Evolutionary conservation across 2,797 vertebrate genomes (phyloP).

Genomic region (Pantherophis alleghaniensis): DNA sequence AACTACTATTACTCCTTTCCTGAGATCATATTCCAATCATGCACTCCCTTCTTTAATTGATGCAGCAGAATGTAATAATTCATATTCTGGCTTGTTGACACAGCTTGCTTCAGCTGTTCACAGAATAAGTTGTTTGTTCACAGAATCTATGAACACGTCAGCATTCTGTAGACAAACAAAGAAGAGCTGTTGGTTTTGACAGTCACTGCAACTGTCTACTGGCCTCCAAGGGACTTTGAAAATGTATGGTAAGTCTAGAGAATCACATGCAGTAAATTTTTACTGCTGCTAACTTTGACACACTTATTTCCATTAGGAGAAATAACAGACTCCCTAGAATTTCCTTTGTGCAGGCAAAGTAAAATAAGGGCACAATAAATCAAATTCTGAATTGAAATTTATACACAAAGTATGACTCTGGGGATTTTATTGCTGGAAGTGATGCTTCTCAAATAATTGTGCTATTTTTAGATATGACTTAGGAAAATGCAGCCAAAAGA

Average conservation of each 20-base stretch:
- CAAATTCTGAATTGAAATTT: slow-evolving; percentile 22
- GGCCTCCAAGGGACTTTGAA: slow-evolving; percentile 25
- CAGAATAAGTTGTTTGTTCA: slow-evolving; percentile 66
- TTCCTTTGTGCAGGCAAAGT: slow-evolving; percentile 1
- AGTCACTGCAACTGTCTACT: slow-evolving; percentile 30
- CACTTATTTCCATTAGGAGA: slow-evolving; percentile 15
- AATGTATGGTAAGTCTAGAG: slow-evolving; percentile 34
- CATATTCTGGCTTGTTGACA: slow-evolving; percentile 72
- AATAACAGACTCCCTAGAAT: slow-evolving; percentile 17
- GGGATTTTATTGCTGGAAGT: slow-evolving; percentile 20
- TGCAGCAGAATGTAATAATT: slow-evolving; percentile 69
- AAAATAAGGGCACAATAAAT: slow-evolving; percentile 21
- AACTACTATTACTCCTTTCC: slow-evolving; percentile 62
- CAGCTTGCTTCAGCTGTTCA: slow-evolving; percentile 74
- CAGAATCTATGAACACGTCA: slow-evolving; percentile 66
- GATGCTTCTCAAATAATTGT: slow-evolving; percentile 6
- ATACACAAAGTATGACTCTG: not conserved
- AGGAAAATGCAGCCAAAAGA: slow-evolving; percentile 35
- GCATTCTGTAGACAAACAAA: slow-evolving; percentile 62
- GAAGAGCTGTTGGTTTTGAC: slow-evolving; percentile 51
- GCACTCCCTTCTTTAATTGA: slow-evolving; percentile 68
- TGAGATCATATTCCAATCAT: slow-evolving; percentile 69
- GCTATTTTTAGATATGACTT: not conserved
- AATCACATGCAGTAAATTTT: slow-evolving; percentile 22
- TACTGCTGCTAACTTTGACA: not conserved